Conservation (phyloP, 2,888 invertebrate genomes). For the Pseudeuparius sepicola region DNA sequence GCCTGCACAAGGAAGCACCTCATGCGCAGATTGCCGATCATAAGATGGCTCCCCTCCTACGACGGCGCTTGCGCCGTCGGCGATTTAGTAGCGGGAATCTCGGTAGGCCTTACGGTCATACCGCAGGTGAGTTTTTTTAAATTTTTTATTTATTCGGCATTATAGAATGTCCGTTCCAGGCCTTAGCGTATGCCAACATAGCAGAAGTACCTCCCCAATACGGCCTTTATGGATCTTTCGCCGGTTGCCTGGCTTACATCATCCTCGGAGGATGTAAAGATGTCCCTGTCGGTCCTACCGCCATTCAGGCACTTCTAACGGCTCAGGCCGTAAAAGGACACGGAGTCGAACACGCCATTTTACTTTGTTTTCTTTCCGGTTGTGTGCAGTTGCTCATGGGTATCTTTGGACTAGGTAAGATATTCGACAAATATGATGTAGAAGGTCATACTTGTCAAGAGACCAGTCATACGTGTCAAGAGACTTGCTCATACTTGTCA, state of each 20-base stretch:
- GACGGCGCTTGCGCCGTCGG: conserved; percentile 65
- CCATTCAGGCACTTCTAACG: conserved; percentile 81
- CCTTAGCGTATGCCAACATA: conserved; percentile 68
- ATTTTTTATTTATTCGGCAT: background rate
- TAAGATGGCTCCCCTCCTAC: conserved; percentile 71
- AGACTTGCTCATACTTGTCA: too few relatives aligned
- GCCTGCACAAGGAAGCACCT: conserved; percentile 61
- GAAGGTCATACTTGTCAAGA: too few relatives aligned
- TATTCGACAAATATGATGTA: too few relatives aligned
- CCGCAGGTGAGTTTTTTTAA: conserved; percentile 56
- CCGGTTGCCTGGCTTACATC: conserved; percentile 84
- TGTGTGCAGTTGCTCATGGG: conserved; percentile 72
- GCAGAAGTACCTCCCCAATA: conserved; percentile 69
- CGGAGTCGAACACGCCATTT: conserved; percentile 58
- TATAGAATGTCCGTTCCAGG: conserved; percentile 46
- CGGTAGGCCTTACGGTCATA: conserved; percentile 86
- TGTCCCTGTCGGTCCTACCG: conserved; percentile 87
- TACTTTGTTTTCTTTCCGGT: conserved; percentile 68
- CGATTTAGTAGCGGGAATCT: conserved; percentile 72
- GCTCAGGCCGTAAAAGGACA: conserved; percentile 61
- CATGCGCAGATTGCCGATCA: conserved; percentile 62
- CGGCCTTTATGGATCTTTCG: conserved; percentile 85
- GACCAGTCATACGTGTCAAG: too few relatives aligned
- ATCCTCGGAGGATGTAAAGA: conserved; percentile 87
- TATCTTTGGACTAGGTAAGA: conserved; percentile 63